Evolutionary conservation across 2,797 vertebrate species (phyloP), one percentile per base, ranked within the genome.

Genomic region (Microctenopoma lineatum): DNA sequence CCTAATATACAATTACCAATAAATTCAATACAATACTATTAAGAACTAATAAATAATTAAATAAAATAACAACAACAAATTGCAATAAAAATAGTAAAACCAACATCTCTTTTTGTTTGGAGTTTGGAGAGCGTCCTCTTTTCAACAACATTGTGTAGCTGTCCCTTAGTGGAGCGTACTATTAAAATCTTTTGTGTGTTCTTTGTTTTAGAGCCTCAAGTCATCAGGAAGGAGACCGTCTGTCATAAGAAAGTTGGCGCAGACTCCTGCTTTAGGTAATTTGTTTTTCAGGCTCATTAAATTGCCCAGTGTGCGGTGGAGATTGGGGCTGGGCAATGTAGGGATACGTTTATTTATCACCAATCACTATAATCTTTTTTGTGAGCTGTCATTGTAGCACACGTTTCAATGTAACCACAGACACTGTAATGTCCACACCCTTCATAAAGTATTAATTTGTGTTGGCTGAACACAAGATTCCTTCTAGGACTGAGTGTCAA

Each of bases 211-310:
- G 95, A 81, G 81, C 26, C 61, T 78, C 34, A 84, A 66, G 58
- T 75, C 90, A 59, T 80, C 86, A 57, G 87, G 81, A 78, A 92
- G 81, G 83, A 93, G 89, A 67, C 62, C 79, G 15, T 83, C 81
- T 70, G 59, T 63, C 14, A 70, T 88, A 6, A 92, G 89, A 58
- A 89, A 72, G 66, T 72, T 94, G 75, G 61, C 77, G 46, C 82
- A 85, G 48, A 69, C 87, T 0, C 59, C 91, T 75, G 66, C 75
- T 59, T 86, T 81, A 85, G 90, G 90, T 94, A 92, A 89, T 38
- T 41, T n/a, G 4, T 14, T 38, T 0, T 51, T 34, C 0, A 27
- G 3, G 25, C 8, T 50, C 9, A 11, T 65, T 16, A 12, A 4
- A 26, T 42, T 38, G 3, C 2, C 12, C 14, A n/a, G 14, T 8